Conservation (phyloP, 2,797 vertebrate species). For the Hypotaenidia okinawae region DNA sequence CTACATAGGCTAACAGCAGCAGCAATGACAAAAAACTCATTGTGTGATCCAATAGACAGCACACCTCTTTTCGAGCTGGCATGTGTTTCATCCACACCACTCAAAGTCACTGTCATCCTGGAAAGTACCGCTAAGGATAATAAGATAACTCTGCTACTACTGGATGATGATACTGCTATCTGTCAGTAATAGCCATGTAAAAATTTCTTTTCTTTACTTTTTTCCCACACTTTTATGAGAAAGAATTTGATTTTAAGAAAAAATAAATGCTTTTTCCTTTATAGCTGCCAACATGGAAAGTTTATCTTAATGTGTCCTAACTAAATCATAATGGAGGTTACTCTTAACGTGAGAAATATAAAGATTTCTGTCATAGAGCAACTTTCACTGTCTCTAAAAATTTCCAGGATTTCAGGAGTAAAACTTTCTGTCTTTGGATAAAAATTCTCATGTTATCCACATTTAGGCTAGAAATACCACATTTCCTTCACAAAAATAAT, state of each 20-base stretch:
- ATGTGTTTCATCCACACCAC: neutral
- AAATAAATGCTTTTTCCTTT: neutral
- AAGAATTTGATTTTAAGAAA: neutral
- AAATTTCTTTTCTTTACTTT: neutral
- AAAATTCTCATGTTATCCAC: neutral
- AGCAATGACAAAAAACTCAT: neutral
- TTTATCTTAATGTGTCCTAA: neutral
- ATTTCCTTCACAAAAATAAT: neutral
- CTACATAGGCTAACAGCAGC: neutral
- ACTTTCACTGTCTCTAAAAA: neutral
- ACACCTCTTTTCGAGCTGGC: neutral
- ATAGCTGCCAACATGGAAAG: neutral
- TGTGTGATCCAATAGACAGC: neutral
- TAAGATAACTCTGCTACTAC: neutral
- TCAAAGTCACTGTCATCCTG: neutral
- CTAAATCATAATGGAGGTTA: neutral
- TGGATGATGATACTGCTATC: neutral
- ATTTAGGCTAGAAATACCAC: neutral
- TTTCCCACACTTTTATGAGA: neutral
- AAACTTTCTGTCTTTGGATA: neutral
- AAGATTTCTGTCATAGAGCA: neutral
- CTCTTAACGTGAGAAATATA: neutral
- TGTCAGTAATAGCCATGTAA: neutral
- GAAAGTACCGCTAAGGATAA: neutral
- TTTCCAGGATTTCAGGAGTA: neutral